Evolutionary conservation across 2,797 vertebrate species (phyloP), one percentile per base, ranked within the genome.

Genomic region (Mastacembelus armatus): DNA sequence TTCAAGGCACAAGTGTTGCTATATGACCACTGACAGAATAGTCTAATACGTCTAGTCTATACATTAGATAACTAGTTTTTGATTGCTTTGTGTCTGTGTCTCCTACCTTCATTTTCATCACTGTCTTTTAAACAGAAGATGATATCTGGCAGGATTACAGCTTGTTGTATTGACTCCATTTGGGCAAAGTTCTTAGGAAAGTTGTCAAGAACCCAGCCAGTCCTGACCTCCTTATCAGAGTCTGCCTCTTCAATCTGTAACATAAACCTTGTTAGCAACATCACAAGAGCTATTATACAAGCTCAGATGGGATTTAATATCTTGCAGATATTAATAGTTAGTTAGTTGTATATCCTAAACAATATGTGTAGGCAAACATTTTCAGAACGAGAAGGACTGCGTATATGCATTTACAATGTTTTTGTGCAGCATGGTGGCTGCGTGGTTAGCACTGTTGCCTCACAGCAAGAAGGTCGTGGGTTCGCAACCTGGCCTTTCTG

Each of bases 181-280:
- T 96, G 91, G 2, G 93, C 91, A 67, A 35, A 15, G 44, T 75
- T 86, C 24, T 85, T 74, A 48, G 97, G 96, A 66, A 94, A 96
- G 89, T 97, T 96, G 85, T 99, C 96, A 45, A 99, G 81, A 55
- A 99, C 91, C 97, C 97, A 99, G 22, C 96, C 96, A 68, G 93
- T 93, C 68, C 71, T 88, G 49, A 71, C 60, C 26, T 91, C 80
- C 42, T 84, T 85, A 69, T 86, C 92, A 47, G 78, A 39, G 84
- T 93, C 91, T 7, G 77, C 64, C 35, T 89, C 87, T 49, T 93
- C 84, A 76, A 90, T 87, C 93, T 95, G 81, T 63, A 49, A 83
- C 36, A 80, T 43, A n/a, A n/a, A n/a, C n/a, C n/a, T n/a, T n/a
- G n/a, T n/a, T n/a, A n/a, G n/a, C 9, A 38, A 76, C n/a, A n/a